Conservation (phyloP, 1,140 invertebrate genomes). For the Amphibalanus amphitrite region DNA sequence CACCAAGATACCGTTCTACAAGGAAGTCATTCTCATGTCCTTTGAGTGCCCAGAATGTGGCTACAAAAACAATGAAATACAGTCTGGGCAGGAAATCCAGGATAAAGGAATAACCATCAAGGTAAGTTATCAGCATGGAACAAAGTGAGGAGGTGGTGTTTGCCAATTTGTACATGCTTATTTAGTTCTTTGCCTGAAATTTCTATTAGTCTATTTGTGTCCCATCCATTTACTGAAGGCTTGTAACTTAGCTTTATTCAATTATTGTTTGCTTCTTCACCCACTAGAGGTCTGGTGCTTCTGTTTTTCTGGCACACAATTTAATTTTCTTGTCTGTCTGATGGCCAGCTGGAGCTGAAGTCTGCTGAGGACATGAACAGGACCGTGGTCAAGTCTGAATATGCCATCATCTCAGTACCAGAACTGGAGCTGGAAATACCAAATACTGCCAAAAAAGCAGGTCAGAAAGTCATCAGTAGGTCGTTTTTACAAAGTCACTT, state of each 20-base stretch:
- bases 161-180: too few species aligned
- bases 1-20: conserved; percentile 90
- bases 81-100: conserved; percentile 64
- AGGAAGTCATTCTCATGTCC: conserved; percentile 90
- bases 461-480: too few species aligned
- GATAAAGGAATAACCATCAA: conserved; percentile 37
- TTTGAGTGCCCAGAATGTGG: conserved; percentile 83
- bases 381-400: conserved; percentile 82
- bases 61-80: conserved; percentile 78
- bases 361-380: conserved; percentile 59
- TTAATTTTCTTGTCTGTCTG: conserved; percentile 10
- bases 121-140: too few species aligned
- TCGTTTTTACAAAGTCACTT: too few species aligned
- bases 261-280: too few species aligned
- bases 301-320: too few species aligned
- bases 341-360: conserved; percentile 37
- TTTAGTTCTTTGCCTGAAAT: too few species aligned
- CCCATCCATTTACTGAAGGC: too few species aligned
- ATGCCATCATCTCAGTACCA: conserved; percentile 63
- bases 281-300: too few species aligned
- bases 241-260: too few species aligned
- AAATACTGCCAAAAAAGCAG: conserved; percentile 68
- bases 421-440: conserved; percentile 88
- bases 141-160: too few species aligned
- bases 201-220: too few species aligned